Percentiles rank a stretch among this genome's conserved stretches.
Conservation (phyloP, 2,113 vertebrate genomes). For the Aramus guarauna region DNA sequence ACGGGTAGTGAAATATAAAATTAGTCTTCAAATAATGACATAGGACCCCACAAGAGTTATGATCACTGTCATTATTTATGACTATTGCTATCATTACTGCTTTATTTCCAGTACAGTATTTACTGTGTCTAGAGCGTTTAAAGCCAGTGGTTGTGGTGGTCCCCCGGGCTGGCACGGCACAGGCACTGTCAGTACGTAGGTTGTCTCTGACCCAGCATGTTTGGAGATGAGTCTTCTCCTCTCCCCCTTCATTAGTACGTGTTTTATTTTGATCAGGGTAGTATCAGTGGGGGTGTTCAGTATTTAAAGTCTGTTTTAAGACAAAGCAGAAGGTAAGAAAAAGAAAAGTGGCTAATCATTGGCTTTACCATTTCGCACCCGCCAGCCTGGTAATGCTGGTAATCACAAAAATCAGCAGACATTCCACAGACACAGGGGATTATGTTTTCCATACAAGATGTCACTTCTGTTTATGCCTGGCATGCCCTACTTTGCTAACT, state of each 20-base stretch:
- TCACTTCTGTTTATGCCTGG: conserved; percentile 27
- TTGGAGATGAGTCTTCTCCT: not conserved
- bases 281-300: not conserved
- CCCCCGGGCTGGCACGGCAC: not conserved
- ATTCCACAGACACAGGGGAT: not conserved
- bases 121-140: not conserved
- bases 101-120: not conserved
- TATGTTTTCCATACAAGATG: conserved; percentile 24
- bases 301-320: not conserved
- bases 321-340: not conserved
- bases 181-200: not conserved
- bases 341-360: not conserved
- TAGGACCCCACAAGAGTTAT: not conserved
- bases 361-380: not conserved
- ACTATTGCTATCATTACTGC: not conserved
- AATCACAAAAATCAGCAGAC: conserved; percentile 12
- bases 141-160: not conserved
- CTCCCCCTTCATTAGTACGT: not conserved
- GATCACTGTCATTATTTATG: not conserved
- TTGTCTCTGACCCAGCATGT: not conserved
- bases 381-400: not conserved
- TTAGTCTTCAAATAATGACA: not conserved
- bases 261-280: not conserved
- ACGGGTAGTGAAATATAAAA: not conserved
- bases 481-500: not conserved